Base-by-base conservation (phyloP, 2,113 vertebrate species). In the Setophaga kirtlandii region DNA sequence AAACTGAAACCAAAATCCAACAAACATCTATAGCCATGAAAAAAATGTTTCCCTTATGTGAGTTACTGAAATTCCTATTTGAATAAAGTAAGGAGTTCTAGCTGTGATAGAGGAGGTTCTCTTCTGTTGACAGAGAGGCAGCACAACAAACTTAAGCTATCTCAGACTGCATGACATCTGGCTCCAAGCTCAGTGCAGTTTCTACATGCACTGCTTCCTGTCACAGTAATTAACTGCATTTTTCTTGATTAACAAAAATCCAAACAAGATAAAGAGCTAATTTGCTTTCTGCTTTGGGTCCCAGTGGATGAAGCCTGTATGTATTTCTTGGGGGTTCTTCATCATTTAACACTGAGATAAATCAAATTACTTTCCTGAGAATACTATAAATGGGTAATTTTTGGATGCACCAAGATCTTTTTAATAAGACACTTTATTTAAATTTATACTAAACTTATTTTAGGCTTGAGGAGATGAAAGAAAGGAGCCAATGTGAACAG, bases 221-320 rank as follows among this genome's bases (percentile, higher is more conserved):
- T 89, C 96, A 95, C 68, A 90, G 94, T 97, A 97, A 97, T 95
- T 97, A 96, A 97, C 74, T 92, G 92, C 83, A 94, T 97, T 97
- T 97, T 95, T 95, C 93, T 95, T 97, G 91, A 97, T 97, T 97
- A 97, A 96, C 85, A 94, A 91, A 94, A 96, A 92, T 96, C 85
- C 90, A 97, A 96, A 96, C 92, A 95, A 93, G 91, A 96, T 94
- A 95, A 93, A 96, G 80, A 96, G 89, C 79, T 96, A 93, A 97
- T 96, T 97, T 97, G 53, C 85, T 97, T 96, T 97, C 90, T 95
- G 87, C 89, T 96, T 88, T 89, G 56, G 53, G 79, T 96, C 86
- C 93, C 81, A 68, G 30, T 82, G 60, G 88, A 95, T 94, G 78
- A 89, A 96, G 33, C 19, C 39, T 91, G 31, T 75, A 73, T 42